phyloP scores from a whole-genome alignment of 1,140 invertebrate species.

The Ganaspis sp. region DNA sequence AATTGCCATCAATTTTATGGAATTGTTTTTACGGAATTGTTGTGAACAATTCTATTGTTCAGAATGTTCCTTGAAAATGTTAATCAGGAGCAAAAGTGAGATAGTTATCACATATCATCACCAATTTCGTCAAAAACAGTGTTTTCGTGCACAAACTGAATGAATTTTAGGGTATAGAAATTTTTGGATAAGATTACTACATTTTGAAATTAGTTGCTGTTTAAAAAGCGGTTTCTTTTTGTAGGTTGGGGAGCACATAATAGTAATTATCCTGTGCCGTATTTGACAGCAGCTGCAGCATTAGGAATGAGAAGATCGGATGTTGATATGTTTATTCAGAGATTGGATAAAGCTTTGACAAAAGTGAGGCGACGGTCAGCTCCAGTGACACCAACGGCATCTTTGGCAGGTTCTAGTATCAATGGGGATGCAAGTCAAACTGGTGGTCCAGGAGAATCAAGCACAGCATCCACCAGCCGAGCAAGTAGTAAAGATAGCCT shows the following conservation, averaged over 20 bases:
- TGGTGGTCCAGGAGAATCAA: slow-evolving; percentile 71
- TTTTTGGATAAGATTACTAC: no score
- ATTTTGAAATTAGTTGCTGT: no score
- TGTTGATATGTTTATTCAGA: slow-evolving; percentile 81
- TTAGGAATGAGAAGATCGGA: slow-evolving; percentile 83
- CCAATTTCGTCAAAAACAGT: no score
- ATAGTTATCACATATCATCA: no score
- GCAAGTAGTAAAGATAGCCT: slow-evolving; percentile 79
- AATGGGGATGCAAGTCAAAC: slow-evolving; percentile 69
- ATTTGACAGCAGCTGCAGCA: slow-evolving; percentile 84
- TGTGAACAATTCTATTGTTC: no score
- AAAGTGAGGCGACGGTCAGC: slow-evolving; percentile 76
- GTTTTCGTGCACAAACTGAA: no score
- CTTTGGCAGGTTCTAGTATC: slow-evolving; percentile 70
- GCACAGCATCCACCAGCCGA: slow-evolving; percentile 76
- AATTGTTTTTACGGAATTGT: no score
- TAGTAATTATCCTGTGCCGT: slow-evolving; percentile 80
- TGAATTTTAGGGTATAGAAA: no score
- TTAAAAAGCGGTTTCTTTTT: no score
- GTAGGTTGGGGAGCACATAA: slow-evolving; percentile 84
- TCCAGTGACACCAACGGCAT: slow-evolving; percentile 76
- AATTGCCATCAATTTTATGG: no score
- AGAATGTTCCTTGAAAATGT: no score
- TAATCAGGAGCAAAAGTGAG: no score
- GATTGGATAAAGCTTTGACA: slow-evolving; percentile 79